A percentile compares a stretch with the other conserved stretches of the same genome.
These are phyloP conservation scores for Marasmarcha lunaedactyla DNA, from an alignment of 2,888 invertebrate species.

Conservation along the genomic window DNA sequence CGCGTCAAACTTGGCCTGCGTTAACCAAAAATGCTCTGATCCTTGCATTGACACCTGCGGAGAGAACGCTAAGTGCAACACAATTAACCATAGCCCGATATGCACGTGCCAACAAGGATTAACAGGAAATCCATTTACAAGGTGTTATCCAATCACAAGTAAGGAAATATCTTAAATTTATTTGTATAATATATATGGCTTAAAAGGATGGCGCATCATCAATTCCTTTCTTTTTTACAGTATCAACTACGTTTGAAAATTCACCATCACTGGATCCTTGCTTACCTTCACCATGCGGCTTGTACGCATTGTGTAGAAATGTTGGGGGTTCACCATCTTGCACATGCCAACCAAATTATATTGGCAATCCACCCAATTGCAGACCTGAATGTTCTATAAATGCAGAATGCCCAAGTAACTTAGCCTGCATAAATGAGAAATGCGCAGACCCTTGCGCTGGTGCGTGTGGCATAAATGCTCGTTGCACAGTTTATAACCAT, in stretches of 20 bases:
- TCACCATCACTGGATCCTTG: conserved; percentile 65
- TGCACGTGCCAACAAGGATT: conserved; percentile 79
- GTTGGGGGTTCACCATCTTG: conserved; percentile 70
- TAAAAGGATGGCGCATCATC: not conserved
- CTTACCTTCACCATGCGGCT: conserved; percentile 76
- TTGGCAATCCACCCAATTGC: conserved; percentile 76
- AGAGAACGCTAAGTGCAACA: conserved; percentile 71
- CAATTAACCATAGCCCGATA: conserved; percentile 78
- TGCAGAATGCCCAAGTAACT: conserved; percentile 75
- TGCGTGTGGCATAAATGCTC: conserved; percentile 72
- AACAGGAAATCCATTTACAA: conserved; percentile 83
- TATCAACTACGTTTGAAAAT: conserved; percentile 35
- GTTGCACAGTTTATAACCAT: conserved; percentile 72
- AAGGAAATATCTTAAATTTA: conserved; percentile 16
- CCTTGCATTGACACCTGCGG: conserved; percentile 76
- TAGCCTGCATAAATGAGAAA: conserved; percentile 75
- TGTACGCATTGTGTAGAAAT: conserved; percentile 73
- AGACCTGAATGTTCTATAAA: conserved; percentile 78
- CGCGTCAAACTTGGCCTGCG: conserved; percentile 73
- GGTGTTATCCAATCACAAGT: conserved; percentile 73
- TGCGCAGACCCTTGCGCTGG: conserved; percentile 78
- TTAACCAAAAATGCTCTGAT: conserved; percentile 77
- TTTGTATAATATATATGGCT: not conserved
- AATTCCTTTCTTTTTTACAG: conserved; percentile 24
- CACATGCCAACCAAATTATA: conserved; percentile 69